phyloP scores from a whole-genome alignment of 2,888 invertebrate species.

The Acronicta leporina region DNA sequence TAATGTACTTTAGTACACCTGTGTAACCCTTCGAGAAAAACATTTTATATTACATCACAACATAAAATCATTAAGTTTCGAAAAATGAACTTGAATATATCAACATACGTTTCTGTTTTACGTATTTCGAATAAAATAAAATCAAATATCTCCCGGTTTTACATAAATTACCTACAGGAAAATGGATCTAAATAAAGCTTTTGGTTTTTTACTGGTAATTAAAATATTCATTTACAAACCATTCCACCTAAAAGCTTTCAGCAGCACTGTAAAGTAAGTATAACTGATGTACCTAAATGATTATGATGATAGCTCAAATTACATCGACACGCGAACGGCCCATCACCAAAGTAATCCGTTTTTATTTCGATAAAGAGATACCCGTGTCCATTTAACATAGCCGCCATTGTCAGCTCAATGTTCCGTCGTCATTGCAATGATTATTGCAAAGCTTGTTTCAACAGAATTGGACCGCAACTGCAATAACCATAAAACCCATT shows the following conservation, averaged over 20 bases:
- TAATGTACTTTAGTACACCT: too few relatives aligned
- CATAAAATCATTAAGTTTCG: too few relatives aligned
- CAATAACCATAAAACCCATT: conserved; percentile 71
- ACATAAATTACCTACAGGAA: too few relatives aligned
- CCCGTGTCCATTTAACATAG: conserved; percentile 66
- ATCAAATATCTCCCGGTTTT: too few relatives aligned
- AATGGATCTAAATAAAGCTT: too few relatives aligned
- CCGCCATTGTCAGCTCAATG: conserved; percentile 59
- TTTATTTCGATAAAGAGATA: conserved; percentile 75
- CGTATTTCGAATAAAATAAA: too few relatives aligned
- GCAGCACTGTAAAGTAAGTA: conserved; percentile 43
- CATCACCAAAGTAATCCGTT: conserved; percentile 76
- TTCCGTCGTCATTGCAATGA: conserved; percentile 66
- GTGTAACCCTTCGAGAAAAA: too few relatives aligned
- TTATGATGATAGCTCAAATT: conserved; percentile 69
- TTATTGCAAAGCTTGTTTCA: conserved; percentile 73
- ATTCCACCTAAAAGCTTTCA: conserved; percentile 53
- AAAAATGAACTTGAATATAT: too few relatives aligned
- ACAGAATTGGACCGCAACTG: conserved; percentile 73
- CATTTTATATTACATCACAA: too few relatives aligned
- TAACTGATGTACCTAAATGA: conserved; percentile 67
- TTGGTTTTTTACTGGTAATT: too few relatives aligned
- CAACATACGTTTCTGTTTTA: too few relatives aligned
- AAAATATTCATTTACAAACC: neutral
- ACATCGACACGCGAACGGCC: conserved; percentile 74